Percentiles rank a stretch among this genome's conserved stretches.
phyloP scores from a whole-genome alignment of 2,113 vertebrate species.

The Cacatua alba region DNA sequence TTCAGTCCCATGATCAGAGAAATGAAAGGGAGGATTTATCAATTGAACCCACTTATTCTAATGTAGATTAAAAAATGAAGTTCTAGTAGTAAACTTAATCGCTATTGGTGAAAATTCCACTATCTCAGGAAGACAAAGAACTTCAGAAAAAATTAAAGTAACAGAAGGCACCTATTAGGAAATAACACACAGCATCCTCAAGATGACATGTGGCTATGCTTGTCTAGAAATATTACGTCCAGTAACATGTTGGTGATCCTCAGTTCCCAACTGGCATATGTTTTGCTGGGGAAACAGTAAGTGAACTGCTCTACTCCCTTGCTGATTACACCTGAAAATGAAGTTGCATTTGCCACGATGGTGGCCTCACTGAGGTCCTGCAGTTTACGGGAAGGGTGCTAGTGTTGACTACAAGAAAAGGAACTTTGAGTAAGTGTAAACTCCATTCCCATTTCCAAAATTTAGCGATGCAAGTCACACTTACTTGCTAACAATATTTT shows the following conservation, averaged over 20 bases:
- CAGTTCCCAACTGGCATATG: background rate
- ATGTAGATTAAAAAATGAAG: background rate
- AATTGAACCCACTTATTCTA: background rate
- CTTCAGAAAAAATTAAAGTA: background rate
- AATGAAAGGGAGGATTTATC: background rate
- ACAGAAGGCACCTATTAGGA: background rate
- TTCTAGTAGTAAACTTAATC: background rate
- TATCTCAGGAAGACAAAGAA: background rate
- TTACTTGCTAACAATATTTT: conserved; percentile 71
- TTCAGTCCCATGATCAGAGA: background rate
- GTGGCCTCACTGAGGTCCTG: background rate
- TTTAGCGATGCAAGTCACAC: conserved; percentile 73
- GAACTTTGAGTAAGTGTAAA: background rate
- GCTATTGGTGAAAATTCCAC: background rate
- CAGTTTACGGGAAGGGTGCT: background rate
- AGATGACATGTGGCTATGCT: background rate
- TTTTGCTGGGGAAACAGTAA: background rate
- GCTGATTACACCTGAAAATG: background rate
- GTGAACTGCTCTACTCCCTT: background rate
- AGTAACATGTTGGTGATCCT: background rate
- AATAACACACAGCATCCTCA: background rate
- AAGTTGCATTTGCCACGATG: background rate
- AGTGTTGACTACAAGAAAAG: background rate
- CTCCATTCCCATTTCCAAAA: conserved; percentile 47
- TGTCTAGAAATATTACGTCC: background rate